Conservation (phyloP, 2,113 vertebrate species). For the Rhodinocichla rosea region DNA sequence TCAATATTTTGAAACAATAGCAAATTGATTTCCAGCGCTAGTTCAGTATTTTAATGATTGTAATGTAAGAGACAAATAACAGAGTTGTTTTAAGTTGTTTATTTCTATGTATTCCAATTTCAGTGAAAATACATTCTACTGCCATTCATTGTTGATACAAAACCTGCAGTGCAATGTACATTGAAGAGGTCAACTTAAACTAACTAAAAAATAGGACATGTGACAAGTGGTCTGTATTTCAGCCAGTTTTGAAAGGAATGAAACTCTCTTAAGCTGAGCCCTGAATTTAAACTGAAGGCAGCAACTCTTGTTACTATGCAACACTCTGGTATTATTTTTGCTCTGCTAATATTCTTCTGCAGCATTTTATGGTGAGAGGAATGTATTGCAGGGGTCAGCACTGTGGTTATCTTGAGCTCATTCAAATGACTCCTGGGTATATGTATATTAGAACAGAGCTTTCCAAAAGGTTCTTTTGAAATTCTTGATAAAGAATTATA, state of each 20-base stretch:
- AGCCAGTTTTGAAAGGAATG: conserved; percentile 11
- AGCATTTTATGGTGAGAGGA: background rate
- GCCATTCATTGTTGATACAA: conserved; percentile 10
- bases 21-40: conserved; percentile 53
- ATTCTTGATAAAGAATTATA: background rate
- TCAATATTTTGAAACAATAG: conserved; percentile 67
- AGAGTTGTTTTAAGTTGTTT: conserved; percentile 54
- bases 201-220: conserved; percentile 2
- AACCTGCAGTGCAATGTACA: background rate
- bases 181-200: background rate
- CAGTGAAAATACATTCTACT: conserved; percentile 27
- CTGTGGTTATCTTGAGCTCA: background rate
- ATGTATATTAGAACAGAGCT: background rate
- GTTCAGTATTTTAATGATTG: conserved; percentile 63
- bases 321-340: background rate
- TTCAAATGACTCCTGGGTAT: conserved; percentile 14
- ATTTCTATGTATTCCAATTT: conserved; percentile 37
- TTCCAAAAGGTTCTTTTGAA: conserved; percentile 13
- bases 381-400: background rate
- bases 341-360: conserved; percentile 9
- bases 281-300: conserved; percentile 44
- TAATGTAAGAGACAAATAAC: conserved; percentile 62
- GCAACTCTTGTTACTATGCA: background rate
- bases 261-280: background rate
- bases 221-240: conserved; percentile 30